These are phyloP conservation scores for Chondrosia reniformis DNA, from an alignment of 37 sponge, comb jelly and placozoan species.

Conservation along the genomic window DNA sequence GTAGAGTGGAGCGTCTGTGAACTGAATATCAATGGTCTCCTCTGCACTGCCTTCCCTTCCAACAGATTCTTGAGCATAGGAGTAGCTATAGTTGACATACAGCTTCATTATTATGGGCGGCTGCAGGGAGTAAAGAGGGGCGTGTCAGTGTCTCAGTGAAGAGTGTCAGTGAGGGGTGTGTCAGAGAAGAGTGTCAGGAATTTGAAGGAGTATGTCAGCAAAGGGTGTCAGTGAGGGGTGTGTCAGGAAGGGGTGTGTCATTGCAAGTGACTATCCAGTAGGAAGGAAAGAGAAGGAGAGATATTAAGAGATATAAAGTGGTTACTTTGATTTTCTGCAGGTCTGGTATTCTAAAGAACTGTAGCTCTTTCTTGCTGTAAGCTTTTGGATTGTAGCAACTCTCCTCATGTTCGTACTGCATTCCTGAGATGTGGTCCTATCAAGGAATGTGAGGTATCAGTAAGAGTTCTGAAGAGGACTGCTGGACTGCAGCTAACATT, in stretches of 20 bases:
- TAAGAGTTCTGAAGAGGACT: no score
- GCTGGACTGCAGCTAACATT: no score
- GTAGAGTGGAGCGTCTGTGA: constrained; percentile 14
- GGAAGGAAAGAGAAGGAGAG: not conserved
- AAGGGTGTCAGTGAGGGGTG: not conserved
- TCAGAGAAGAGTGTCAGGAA: not conserved
- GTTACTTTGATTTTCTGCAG: constrained; percentile 65
- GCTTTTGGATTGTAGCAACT: not conserved
- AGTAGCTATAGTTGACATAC: not conserved
- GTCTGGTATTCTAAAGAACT: constrained; percentile 59
- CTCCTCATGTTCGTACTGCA: not conserved
- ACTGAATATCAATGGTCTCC: not conserved
- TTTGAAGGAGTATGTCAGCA: not conserved
- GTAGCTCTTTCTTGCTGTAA: constrained; percentile 33
- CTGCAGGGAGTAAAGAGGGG: not conserved
- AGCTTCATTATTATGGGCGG: constrained; percentile 6
- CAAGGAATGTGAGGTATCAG: not conserved
- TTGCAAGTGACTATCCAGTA: not conserved
- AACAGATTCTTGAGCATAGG: not conserved
- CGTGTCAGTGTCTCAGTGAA: not conserved
- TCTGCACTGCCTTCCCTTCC: not conserved
- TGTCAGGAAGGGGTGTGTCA: not conserved
- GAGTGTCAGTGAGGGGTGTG: not conserved
- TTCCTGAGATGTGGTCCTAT: not conserved
- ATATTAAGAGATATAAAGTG: not conserved